Base-by-base conservation (phyloP, 2,113 vertebrate species). In the Nannospalax galili region DNA sequence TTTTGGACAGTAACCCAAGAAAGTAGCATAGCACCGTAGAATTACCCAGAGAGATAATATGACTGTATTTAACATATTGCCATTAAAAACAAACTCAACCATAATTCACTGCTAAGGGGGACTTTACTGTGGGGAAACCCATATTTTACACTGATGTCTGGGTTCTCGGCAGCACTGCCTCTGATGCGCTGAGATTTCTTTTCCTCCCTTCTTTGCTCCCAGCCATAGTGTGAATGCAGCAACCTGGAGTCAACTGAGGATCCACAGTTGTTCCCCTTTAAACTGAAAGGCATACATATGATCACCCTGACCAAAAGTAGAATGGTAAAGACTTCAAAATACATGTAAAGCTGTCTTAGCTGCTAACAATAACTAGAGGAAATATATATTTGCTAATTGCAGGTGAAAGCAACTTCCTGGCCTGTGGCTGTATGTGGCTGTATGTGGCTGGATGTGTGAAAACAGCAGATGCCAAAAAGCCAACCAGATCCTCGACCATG, bases 31-130 rank as follows among this genome's bases (percentile, higher is more conserved):
- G 52, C 42, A 81, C 60, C 26, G 78, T 77, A 16, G 58, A 84
- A 95, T 82, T 75, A 96, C 56, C 32, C 8, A 92, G 35, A 95
- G 32, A 95, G 65, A 84, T 73, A 96, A 85, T 73, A 64, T 77
- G n/a, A 92, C 42, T 88, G 9, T 48, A 72, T 84, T 92, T 48
- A 91, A 48, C 30, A 96, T 72, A 86, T 79, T 92, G 58, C n/a
- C 74, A 92, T 92, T 92, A 93, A 95, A 96, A 94, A 72, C 80
- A 22, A 95, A 90, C 94, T 95, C 69, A 93, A 37, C 35, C 30
- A 67, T 70, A 89, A 77, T 84, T 92, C 15, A 72, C n/a, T 90
- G 82, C 30, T 91, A 82, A 87, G 52, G 85, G 62, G 42, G 32
- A 35, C 91, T 95, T 93, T 84, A 91, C 91, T 30, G n/a, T 35